These are phyloP conservation scores for Leucophora obtusa DNA, from an alignment of 2,888 invertebrate genomes.

Conservation along the genomic window DNA sequence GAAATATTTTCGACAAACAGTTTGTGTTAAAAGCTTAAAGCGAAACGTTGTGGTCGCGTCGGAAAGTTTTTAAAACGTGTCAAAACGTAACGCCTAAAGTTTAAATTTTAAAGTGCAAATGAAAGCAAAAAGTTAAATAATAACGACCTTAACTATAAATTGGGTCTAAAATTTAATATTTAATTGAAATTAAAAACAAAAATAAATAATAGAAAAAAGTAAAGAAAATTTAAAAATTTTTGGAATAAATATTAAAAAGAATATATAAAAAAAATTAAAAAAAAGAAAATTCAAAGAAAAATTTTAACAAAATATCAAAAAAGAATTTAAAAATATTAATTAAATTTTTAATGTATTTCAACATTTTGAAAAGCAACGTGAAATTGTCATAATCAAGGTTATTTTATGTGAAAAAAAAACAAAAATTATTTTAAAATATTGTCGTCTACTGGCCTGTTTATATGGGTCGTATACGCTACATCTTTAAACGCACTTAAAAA, in stretches of 20 bases:
- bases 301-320: neutral
- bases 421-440: neutral
- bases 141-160: slow-evolving; percentile 45
- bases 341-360: slow-evolving; percentile 15
- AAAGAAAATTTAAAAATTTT: neutral
- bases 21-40: slow-evolving; percentile 57
- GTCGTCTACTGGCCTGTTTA: neutral
- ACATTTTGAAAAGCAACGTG: slow-evolving; percentile 39
- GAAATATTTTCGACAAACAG: slow-evolving; percentile 56
- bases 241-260: neutral
- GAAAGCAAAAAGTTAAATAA: slow-evolving; percentile 36
- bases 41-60: slow-evolving; percentile 59
- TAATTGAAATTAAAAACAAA: slow-evolving; percentile 9
- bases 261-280: neutral
- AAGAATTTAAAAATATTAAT: neutral
- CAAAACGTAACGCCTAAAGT: slow-evolving; percentile 51
- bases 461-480: neutral
- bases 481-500: slow-evolving; percentile 15
- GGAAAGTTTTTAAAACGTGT: slow-evolving; percentile 39
- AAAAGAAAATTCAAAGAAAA: neutral
- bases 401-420: neutral
- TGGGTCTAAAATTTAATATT: slow-evolving; percentile 44
- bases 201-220: neutral
- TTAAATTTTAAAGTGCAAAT: slow-evolving; percentile 6
- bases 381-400: slow-evolving; percentile 38